phyloP scores from a whole-genome alignment of 2,797 vertebrate species.

The Acanthornis magna region DNA sequence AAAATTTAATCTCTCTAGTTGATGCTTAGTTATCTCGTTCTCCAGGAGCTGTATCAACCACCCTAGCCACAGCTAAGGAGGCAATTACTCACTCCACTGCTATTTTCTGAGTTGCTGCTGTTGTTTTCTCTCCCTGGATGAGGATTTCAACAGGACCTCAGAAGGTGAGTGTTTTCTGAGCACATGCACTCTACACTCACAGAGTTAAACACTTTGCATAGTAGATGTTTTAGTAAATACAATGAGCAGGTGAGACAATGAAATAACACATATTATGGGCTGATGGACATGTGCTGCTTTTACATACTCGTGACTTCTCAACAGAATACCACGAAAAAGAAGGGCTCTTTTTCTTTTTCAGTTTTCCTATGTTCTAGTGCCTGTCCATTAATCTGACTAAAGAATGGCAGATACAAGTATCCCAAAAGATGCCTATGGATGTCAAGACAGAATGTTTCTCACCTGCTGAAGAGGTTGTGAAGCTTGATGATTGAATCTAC shows the following conservation, averaged over 20 bases:
- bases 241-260: not conserved
- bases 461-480: not conserved
- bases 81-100: not conserved
- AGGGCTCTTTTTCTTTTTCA: fast-evolving
- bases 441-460: not conserved
- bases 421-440: not conserved
- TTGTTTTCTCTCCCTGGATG: not conserved
- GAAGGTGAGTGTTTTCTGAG: not conserved
- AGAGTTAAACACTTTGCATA: not conserved
- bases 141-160: not conserved
- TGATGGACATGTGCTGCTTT: not conserved
- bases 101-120: not conserved
- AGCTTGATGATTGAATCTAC: not conserved
- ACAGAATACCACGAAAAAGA: not conserved
- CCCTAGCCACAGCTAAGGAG: not conserved
- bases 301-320: not conserved
- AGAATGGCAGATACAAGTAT: not conserved
- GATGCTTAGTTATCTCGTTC: not conserved
- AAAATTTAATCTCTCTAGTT: not conserved
- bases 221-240: not conserved
- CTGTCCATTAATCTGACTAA: not conserved
- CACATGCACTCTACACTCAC: not conserved
- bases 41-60: not conserved
- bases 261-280: not conserved
- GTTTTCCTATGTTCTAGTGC: not conserved